Base-by-base conservation (phyloP, 1,140 invertebrate species). In the Oreohelix idahoensis region DNA sequence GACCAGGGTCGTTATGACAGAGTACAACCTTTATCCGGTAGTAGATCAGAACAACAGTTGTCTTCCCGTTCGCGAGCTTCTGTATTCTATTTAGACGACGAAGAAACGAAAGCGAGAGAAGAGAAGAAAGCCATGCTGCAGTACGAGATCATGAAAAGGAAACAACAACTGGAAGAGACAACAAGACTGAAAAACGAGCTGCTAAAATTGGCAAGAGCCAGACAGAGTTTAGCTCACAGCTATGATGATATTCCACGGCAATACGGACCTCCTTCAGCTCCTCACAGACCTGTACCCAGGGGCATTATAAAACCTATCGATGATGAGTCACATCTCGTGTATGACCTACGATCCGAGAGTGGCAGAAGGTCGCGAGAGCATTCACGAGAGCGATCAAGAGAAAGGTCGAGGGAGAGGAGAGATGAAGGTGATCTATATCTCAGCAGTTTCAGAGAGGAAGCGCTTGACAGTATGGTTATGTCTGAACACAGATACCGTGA, bases 51-150 rank as follows among this genome's bases (percentile, higher is more conserved):
- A 35, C 81, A 85, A n/a, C 84, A 85, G 23, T 75, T 87, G 51
- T 71, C 84, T 29, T 79, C 80, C n/a, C 79, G 29, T 75, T 71
- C 32, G 42, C 53, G 29, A 49, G 53, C 32, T 42, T 83, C 85
- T 36, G 79, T 84, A 0, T 88, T 86, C 79, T 86, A 85, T 81
- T 84, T 86, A 0, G 89, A 88, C 70, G 87, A 91, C 69, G 89
- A 90, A 39, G 89, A 90, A 53, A 83, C 83, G 73, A 88, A 85
- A 79, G 79, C 81, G 15, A 83, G 88, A 4, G 94, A 95, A 88
- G 94, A 95, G 86, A 95, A 94, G 87, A 94, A 95, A 84, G 93
- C 94, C 23, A 93, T 94, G 84, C 94, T 95, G 70, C 95, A 95
- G 88, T 94, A 94, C 20, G 95, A 95, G 90, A 95, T 95, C 81